Conservation (phyloP, 2,113 vertebrate genomes). For the Crotalus viridis region DNA sequence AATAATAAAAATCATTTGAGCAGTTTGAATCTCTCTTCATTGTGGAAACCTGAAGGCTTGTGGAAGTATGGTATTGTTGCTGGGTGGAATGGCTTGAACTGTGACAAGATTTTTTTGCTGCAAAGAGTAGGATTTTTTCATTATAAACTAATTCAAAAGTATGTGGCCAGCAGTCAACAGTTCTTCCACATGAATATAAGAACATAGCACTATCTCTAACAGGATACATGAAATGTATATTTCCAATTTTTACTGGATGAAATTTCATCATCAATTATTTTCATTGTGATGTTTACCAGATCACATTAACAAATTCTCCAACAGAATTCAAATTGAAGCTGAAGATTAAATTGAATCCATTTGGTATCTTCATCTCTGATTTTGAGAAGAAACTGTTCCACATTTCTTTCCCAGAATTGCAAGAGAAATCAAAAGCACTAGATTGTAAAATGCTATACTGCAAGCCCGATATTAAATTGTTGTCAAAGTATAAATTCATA, state of each 20-base stretch:
- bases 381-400: slow-evolving; percentile 34
- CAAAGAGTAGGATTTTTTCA: slow-evolving; percentile 21
- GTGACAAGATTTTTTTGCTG: slow-evolving; percentile 8
- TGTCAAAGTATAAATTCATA: slow-evolving; percentile 69
- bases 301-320: slow-evolving; percentile 17
- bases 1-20: slow-evolving; percentile 66
- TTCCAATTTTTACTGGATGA: slow-evolving; percentile 19
- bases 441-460: slow-evolving; percentile 69
- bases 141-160: slow-evolving; percentile 25
- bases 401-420: slow-evolving; percentile 46
- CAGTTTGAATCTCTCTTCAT: slow-evolving; percentile 60
- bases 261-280: slow-evolving; percentile 9
- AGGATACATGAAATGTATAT: slow-evolving; percentile 32
- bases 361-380: slow-evolving; percentile 72
- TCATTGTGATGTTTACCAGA: slow-evolving; percentile 12
- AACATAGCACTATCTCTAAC: slow-evolving; percentile 37
- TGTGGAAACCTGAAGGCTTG: slow-evolving; percentile 44
- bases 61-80: slow-evolving; percentile 9
- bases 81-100: background rate
- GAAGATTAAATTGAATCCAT: slow-evolving; percentile 5
- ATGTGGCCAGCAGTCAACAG: slow-evolving; percentile 23
- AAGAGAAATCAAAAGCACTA: slow-evolving; percentile 66
- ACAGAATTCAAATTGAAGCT: slow-evolving; percentile 31
- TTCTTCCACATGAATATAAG: background rate
- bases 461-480: slow-evolving; percentile 64